Base-by-base conservation (phyloP, 1,140 invertebrate genomes). In the Bombus pascuorum region DNA sequence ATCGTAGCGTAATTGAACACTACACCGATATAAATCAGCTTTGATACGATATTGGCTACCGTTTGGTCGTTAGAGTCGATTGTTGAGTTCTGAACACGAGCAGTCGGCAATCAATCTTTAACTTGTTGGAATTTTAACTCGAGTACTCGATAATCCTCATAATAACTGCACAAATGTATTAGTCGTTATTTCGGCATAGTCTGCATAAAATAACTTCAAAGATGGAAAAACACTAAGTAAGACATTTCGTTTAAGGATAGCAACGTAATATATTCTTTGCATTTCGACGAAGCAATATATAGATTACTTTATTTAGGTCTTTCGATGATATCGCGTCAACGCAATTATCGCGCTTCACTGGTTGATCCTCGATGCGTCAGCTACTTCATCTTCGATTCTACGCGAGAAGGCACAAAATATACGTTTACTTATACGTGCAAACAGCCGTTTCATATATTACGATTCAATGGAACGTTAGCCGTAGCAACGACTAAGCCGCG, bases 1-100 rank as follows among this genome's bases (percentile, higher is more conserved):
- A 74, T 44, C 12, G 13, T 47, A 9, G 13, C 39, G 72, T 42
- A 32, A 74, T 74, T 74, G 72, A 74, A 74, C n/a, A 13, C 8
- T 74, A 32, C 15, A 6, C 72, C 22, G 39, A n/a, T 74, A 28
- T 74, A 74, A 74, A 74, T 74, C 72, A 32, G 8, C 28, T 74
- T 25, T 34, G 42, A 74, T n/a, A 22, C 15, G 47, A 28, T 75
- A 75, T 28, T 32, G 32, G 4, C 44, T 37, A 57, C 9, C 15
- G 44, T 25, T 34, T 25, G 1, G 22, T 6, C 32, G 15, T 32
- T 75, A 70, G 39, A 39, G 12, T 70, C 18, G 32, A 25, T 75
- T 25, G 12, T 6, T 5, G 12, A 47, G 28, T 47, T 8, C 28
- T 25, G 6, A 22, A 47, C 28, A n/a, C 4, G 18, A 28, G 34